phyloP scores from a whole-genome alignment of 2,797 vertebrate species.

The Octomys mimax region DNA sequence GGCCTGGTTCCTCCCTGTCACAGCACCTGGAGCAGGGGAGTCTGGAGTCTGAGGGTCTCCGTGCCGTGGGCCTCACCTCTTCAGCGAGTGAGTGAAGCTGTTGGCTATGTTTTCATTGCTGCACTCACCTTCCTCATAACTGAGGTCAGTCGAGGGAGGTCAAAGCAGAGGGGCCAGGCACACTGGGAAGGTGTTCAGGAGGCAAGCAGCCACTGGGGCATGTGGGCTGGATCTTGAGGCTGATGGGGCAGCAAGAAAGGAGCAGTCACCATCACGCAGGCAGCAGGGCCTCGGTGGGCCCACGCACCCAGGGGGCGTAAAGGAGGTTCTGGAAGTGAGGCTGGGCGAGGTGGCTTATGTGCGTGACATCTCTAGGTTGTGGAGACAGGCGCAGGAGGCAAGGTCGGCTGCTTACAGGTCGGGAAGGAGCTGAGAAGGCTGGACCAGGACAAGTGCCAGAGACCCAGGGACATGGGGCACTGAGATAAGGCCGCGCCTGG shows the following conservation, averaged over 20 bases:
- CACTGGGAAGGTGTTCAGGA: background rate
- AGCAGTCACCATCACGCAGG: background rate
- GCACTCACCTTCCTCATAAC: background rate
- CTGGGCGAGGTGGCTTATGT: background rate
- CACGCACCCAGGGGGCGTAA: background rate
- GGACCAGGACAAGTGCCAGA: background rate
- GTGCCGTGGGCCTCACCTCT: background rate
- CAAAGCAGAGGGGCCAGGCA: background rate
- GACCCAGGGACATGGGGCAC: background rate
- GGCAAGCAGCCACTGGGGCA: too few species aligned
- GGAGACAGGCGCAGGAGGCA: background rate
- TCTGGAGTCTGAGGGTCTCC: background rate
- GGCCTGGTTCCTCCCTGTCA: background rate
- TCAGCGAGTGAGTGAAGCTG: background rate
- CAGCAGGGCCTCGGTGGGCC: background rate
- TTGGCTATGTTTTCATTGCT: background rate
- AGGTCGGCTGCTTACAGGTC: background rate
- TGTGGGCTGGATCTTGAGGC: background rate
- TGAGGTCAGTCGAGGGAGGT: background rate
- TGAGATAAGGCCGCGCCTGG: background rate
- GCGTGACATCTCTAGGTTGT: background rate
- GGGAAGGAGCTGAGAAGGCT: background rate
- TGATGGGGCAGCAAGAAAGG: background rate
- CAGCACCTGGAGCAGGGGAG: too few species aligned
- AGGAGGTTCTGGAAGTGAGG: background rate